These are phyloP conservation scores for Alosa sapidissima DNA, from an alignment of 2,797 vertebrate genomes.

Conservation along the genomic window DNA sequence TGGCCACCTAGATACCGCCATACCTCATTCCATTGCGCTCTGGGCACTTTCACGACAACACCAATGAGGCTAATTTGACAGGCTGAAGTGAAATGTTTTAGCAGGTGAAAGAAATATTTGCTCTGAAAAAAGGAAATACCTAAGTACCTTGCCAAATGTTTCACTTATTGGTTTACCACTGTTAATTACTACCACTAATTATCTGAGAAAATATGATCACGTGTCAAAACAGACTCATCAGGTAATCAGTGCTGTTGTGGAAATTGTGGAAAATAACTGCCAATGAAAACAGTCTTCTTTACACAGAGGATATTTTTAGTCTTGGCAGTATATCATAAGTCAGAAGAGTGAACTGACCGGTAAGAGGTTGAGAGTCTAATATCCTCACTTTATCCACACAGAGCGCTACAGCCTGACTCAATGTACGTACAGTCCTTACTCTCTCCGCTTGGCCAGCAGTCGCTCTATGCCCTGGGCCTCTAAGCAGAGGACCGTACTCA, in stretches of 20 bases:
- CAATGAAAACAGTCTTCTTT: not conserved
- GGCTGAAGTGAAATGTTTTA: not conserved
- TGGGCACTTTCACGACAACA: not conserved
- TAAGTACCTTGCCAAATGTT: not conserved
- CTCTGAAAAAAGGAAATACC: not conserved
- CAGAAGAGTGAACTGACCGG: not conserved
- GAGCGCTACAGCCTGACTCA: not conserved
- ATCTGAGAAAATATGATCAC: not conserved
- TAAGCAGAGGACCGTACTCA: constrained; percentile 65
- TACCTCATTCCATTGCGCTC: not conserved
- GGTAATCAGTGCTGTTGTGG: not conserved
- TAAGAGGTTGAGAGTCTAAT: not conserved
- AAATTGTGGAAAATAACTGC: not conserved
- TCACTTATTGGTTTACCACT: not conserved
- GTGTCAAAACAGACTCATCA: not conserved
- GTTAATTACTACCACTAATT: not conserved
- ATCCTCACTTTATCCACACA: not conserved
- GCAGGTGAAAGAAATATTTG: not conserved
- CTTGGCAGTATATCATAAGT: not conserved
- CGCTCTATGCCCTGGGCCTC: constrained; percentile 26
- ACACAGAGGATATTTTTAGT: not conserved
- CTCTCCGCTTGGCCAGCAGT: not conserved
- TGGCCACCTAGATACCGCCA: not conserved
- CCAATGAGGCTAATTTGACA: constrained; percentile 9
- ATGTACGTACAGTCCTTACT: not conserved